Base-by-base conservation (phyloP, 2,797 vertebrate genomes). In the Fundulus diaphanus region DNA sequence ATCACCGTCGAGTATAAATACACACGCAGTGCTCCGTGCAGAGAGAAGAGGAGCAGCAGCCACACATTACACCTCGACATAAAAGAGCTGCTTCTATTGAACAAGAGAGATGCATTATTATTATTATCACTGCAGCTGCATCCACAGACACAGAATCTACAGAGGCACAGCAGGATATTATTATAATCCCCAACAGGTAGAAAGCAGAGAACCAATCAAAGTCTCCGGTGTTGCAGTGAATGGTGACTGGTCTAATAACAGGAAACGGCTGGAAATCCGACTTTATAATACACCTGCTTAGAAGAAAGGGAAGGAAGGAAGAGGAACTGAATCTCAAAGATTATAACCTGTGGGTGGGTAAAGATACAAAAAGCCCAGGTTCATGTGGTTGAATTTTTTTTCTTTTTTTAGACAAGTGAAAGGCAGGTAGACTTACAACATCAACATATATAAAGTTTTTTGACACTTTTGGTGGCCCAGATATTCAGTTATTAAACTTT, bases 111-210 rank as follows among this genome's bases (percentile, higher is more conserved):
- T 63, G 85, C 68, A 83, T 82, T 69, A 79, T 82, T 69, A 79
- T 82, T 69, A 77, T 84, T 70, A 82, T 73, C 76, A 57, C 80
- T 67, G 51, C 44, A 74, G 81, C 72, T 76, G 73, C 73, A 72
- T 12, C 52, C 70, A 48, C 56, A 48, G 35, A 70, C 54, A 81
- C 73, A 80, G 33, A 59, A 69, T 84, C 79, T 70, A 80, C 57
- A 82, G 79, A 88, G 82, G 82, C 82, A 51, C 86, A 82, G 86
- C 82, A 82, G 81, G 89, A 90, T 85, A 86, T 88, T 87, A 91
- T 90, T 83, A 88, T 87, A 90, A 90, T 89, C 85, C 81, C 82
- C 72, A 83, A 89, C 79, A 90, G 90, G 88, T 88, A 84, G 37
- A 65, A 88, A 84, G 80, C 69, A 82, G 82, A 84, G 83, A 85